Conservation (phyloP, 23 tunicate genomes). For the Ciona savignyi region DNA sequence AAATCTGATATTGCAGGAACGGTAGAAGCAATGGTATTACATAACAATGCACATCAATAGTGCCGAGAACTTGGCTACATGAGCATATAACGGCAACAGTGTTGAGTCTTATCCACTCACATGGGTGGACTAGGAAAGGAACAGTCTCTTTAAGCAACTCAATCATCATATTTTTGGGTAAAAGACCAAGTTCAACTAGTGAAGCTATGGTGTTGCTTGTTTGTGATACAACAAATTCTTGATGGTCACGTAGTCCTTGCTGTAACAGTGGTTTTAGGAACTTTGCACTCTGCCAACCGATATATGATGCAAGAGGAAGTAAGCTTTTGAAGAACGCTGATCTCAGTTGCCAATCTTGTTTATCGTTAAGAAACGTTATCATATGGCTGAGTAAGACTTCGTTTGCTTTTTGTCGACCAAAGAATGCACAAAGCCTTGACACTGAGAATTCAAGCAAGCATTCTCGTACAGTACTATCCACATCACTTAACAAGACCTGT, state of each 20-base stretch:
- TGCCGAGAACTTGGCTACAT: slow-evolving; percentile 33
- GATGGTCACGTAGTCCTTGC: slow-evolving; percentile 81
- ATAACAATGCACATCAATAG: slow-evolving; percentile 63
- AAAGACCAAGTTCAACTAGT: slow-evolving; percentile 44
- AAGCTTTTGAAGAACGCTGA: slow-evolving; percentile 76
- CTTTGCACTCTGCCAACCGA: slow-evolving; percentile 79
- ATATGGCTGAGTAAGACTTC: slow-evolving; percentile 91
- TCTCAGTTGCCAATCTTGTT: slow-evolving; percentile 93
- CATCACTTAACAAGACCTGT: slow-evolving; percentile 52
- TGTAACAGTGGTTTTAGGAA: slow-evolving; percentile 62
- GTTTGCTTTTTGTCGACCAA: slow-evolving; percentile 65
- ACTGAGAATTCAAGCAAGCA: slow-evolving; percentile 69
- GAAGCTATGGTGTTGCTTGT: slow-evolving; percentile 36
- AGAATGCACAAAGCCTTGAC: slow-evolving; percentile 62
- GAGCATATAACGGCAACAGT: slow-evolving; percentile 69
- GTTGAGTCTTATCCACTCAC: slow-evolving; percentile 80
- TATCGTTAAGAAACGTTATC: slow-evolving; percentile 92
- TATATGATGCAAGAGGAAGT: slow-evolving; percentile 47
- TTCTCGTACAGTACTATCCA: slow-evolving; percentile 69
- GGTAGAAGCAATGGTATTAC: slow-evolving; percentile 42
- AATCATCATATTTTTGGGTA: slow-evolving; percentile 59
- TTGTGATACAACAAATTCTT: slow-evolving; percentile 74
- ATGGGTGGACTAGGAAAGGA: slow-evolving; percentile 75
- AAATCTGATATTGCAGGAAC: slow-evolving; percentile 19
- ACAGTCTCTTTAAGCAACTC: slow-evolving; percentile 46